phyloP scores from a whole-genome alignment of 2,113 vertebrate species.

The Phocoena phocoena region DNA sequence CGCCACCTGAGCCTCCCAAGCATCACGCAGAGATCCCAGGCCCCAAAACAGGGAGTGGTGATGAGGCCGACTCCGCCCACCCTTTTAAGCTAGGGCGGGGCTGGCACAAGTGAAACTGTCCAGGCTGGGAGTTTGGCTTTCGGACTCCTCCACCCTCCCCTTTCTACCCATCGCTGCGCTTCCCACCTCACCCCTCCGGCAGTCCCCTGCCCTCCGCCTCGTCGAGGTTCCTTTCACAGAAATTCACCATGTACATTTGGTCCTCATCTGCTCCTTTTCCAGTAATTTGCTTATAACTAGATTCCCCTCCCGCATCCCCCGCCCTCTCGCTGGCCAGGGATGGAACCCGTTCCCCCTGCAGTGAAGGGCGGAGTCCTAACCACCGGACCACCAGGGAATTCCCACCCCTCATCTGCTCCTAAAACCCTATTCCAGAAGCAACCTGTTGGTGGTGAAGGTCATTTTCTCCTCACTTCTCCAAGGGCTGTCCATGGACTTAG shows the following conservation, averaged over 20 bases:
- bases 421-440: background rate
- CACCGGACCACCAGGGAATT: background rate
- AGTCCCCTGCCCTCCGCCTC: background rate
- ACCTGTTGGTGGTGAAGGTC: background rate
- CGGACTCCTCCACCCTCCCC: background rate
- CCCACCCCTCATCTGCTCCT: background rate
- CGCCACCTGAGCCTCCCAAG: background rate
- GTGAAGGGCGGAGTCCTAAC: background rate
- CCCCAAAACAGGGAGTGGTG: background rate
- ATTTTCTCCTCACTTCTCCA: background rate
- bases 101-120: background rate
- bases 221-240: background rate
- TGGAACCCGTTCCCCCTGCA: background rate
- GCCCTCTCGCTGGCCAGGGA: background rate
- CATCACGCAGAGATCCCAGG: background rate
- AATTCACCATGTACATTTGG: background rate
- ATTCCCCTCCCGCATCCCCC: background rate
- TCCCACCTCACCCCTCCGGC: background rate
- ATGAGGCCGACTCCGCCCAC: conserved; percentile 28
- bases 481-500: background rate
- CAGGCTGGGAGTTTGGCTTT: background rate
- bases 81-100: background rate
- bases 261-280: background rate
- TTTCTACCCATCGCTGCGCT: background rate
- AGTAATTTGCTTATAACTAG: background rate